phyloP scores from a whole-genome alignment of 2,888 invertebrate genomes.

The Agrenia bidenticulata region DNA sequence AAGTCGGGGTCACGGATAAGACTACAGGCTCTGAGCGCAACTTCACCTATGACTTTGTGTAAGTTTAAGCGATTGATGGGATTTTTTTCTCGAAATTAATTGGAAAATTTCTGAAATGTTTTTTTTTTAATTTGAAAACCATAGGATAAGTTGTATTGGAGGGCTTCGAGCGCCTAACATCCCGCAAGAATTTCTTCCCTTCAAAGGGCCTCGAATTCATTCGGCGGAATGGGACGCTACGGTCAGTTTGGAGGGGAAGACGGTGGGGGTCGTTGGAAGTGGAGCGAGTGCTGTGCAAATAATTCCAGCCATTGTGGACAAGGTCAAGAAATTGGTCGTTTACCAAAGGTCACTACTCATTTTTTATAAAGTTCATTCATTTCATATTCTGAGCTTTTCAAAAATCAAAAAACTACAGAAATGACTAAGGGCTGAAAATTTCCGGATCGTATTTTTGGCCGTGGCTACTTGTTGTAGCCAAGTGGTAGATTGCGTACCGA shows the following conservation, averaged over 20 bases:
- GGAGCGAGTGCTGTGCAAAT: slow-evolving; percentile 48
- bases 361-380: too few relatives aligned
- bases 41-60: slow-evolving; percentile 35
- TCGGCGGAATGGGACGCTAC: slow-evolving; percentile 43
- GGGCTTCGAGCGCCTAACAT: slow-evolving; percentile 28
- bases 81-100: not conserved
- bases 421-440: too few relatives aligned
- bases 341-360: slow-evolving; percentile 38
- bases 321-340: slow-evolving; percentile 37
- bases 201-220: slow-evolving; percentile 36
- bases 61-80: slow-evolving; percentile 13
- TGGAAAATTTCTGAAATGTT: not conserved
- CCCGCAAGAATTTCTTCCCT: slow-evolving; percentile 32
- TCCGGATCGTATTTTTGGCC: too few relatives aligned
- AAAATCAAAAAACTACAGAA: too few relatives aligned
- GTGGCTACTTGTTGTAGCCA: too few relatives aligned
- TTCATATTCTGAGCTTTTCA: not conserved
- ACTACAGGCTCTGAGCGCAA: not conserved
- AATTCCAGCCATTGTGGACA: slow-evolving; percentile 39
- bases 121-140: not conserved
- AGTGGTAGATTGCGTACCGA: not conserved
- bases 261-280: slow-evolving; percentile 41
- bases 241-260: slow-evolving; percentile 32
- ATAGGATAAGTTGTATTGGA: slow-evolving; percentile 35
- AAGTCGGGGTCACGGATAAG: slow-evolving; percentile 17